Conservation (phyloP, 2,113 vertebrate genomes). For the Perca flavescens region DNA sequence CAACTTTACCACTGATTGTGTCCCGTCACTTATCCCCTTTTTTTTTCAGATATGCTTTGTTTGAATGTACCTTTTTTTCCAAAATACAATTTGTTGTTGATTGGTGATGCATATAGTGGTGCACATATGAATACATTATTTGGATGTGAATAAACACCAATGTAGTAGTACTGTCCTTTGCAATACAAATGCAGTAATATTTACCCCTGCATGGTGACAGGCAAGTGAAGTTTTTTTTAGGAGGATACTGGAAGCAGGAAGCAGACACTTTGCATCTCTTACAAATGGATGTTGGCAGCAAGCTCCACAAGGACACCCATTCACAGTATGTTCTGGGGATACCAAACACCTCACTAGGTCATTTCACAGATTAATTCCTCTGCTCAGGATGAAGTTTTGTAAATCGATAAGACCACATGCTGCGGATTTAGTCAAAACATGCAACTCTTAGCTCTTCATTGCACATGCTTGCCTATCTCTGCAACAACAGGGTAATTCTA, state of each 20-base stretch:
- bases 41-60: background rate
- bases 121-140: background rate
- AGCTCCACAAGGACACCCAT: background rate
- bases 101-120: background rate
- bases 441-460: background rate
- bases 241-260: background rate
- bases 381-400: conserved; percentile 2
- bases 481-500: background rate
- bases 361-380: conserved; percentile 19
- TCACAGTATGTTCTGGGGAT: background rate
- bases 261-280: conserved; percentile 8
- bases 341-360: background rate
- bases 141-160: background rate
- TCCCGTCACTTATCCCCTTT: background rate
- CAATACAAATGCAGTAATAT: background rate
- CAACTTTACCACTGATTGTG: background rate
- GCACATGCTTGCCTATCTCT: background rate
- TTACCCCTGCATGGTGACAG: background rate
- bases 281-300: conserved; percentile 29
- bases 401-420: conserved; percentile 20
- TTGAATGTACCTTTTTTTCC: background rate
- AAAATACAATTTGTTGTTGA: background rate
- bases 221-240: background rate
- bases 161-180: background rate
- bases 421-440: background rate